Evolutionary conservation across 2,113 vertebrate species (phyloP), one percentile per base, ranked within the genome.

Genomic region (Hypomesus transpacificus): DNA sequence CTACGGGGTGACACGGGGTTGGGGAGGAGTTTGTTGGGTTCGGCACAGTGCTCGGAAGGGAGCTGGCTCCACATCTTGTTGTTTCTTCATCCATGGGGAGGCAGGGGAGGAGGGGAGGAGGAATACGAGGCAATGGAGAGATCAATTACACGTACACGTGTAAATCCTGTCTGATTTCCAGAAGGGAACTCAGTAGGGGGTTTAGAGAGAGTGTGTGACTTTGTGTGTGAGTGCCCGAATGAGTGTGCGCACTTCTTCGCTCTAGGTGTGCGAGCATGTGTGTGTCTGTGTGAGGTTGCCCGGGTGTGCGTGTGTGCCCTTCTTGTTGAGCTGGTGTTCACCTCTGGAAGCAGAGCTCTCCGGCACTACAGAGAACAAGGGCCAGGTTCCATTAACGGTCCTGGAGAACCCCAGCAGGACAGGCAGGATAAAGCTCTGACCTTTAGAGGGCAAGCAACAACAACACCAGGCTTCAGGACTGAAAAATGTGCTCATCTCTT

Each of bases 301-400:
- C 16, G 24, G 46, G 14, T 26, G 53, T 66, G 51, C 46, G 26
- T 70, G 13, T 75, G 31, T 68, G 60, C 39, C 39, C 67, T 70
- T 67, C 31, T 77, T 73, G 71, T 73, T 73, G 63, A 54, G 70
- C 79, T 87, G 80, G 75, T 84, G 79, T 83, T 75, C 65, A 73
- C 72, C 76, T 82, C 66, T 74, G 78, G 78, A 79, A 84, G 75
- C 70, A 69, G 62, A 62, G 68, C 63, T 75, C 67, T 69, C 75
- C 80, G 5, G 7, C 79, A 78, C 74, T 69, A 69, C 76, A 73
- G 80, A 62, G 71, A 79, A 73, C 59, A 75, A 71, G 78, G 73
- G 69, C 83, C 82, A 87, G 77, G 78, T 81, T 78, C 85, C 74
- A 85, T 85, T 79, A 84, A 80, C 67, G 82, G 61, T 73, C 20